Evolutionary conservation across 2,113 vertebrate species (phyloP), one percentile per base, ranked within the genome.

Genomic region (Pelecanus crispus): DNA sequence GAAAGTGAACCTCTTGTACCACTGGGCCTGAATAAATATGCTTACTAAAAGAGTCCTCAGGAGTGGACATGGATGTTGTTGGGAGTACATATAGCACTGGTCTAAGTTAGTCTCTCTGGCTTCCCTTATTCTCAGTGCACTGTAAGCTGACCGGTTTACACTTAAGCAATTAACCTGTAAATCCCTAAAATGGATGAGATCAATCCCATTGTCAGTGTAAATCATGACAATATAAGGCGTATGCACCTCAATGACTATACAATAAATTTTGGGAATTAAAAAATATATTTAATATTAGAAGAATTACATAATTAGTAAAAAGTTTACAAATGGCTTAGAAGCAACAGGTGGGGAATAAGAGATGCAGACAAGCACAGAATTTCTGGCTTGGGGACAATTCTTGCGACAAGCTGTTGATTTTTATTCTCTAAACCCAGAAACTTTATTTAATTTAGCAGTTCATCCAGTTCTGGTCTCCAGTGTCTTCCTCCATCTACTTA

Each of bases 361-460:
- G 28, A 71, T 19, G 10, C 65, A 89, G 77, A 53, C 15, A 47
- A 75, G 49, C 32, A 93, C 68, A 79, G 53, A 87, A 85, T 47
- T 71, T 31, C 13, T 85, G 47, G 42, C 71, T 52, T 90, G 38
- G 42, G 86, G 65, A 84, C 47, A 71, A 31, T 36, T 86, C 63
- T 72, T 59, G 28, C 28, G 88, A 90, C 40, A 82, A 85, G 71
- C 13, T 58, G 40, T 72, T 85, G 36, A 65, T 93, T 93, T 88
- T 90, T 22, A 42, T 85, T 75, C 62, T 86, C 34, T 68, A 96
- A 91, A 93, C 28, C 49, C 74, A 90, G 87, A 89, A 91, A 74
- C 40, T 77, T 87, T 90, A 85, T 93, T 82, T 94, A 92, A 93
- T 85, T 94, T 94, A 80, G 42, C 10, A 82, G 34, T 93, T 91